phyloP scores from a whole-genome alignment of 2,888 invertebrate species.

The Epinotia bilunana region DNA sequence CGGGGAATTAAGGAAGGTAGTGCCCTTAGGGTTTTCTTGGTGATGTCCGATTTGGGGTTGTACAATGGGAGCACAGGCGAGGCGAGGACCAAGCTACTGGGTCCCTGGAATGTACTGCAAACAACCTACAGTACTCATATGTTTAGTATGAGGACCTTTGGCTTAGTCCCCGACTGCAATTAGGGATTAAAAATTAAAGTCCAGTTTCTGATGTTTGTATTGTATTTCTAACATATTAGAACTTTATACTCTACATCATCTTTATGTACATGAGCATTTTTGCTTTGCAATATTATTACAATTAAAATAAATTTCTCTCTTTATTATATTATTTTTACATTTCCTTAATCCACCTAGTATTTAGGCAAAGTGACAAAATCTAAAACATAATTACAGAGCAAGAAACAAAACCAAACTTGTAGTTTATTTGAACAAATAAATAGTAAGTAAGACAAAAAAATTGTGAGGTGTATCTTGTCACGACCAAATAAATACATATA shows the following conservation, averaged over 20 bases:
- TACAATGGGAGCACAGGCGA: no score
- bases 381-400: constrained; percentile 41
- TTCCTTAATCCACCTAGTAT: constrained; percentile 67
- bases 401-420: constrained; percentile 43
- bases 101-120: no score
- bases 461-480: constrained; percentile 43
- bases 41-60: no score
- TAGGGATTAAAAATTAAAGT: constrained; percentile 50
- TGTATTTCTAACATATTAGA: constrained; percentile 82
- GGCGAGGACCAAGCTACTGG: no score
- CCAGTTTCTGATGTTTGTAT: constrained; percentile 63
- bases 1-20: no score
- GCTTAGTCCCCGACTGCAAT: background rate
- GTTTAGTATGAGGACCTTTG: no score
- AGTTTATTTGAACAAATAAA: constrained; percentile 34
- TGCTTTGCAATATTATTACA: constrained; percentile 81
- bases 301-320: constrained; percentile 82
- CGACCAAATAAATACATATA: constrained; percentile 45
- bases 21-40: no score
- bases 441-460: constrained; percentile 27
- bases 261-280: constrained; percentile 83
- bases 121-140: no score
- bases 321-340: constrained; percentile 79
- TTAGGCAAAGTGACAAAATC: constrained; percentile 79
- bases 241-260: constrained; percentile 80